These are phyloP conservation scores for Phodopus roborovskii DNA, from an alignment of 2,113 vertebrate genomes.

Conservation along the genomic window DNA sequence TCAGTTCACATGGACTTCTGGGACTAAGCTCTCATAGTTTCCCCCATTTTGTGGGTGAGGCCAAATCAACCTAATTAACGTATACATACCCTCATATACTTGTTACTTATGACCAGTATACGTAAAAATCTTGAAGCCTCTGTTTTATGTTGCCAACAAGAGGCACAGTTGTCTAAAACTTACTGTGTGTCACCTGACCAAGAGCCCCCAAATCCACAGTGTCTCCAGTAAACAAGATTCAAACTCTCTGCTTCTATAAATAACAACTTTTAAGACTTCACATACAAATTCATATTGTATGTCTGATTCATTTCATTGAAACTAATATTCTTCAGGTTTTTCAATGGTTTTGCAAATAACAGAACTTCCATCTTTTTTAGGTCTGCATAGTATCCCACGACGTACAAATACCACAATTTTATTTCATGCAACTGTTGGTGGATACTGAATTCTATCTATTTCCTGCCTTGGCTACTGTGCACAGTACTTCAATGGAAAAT, in stretches of 20 bases:
- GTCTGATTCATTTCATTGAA: background rate
- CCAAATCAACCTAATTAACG: background rate
- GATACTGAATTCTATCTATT: background rate
- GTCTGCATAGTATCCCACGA: background rate
- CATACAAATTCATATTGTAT: background rate
- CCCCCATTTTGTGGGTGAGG: background rate
- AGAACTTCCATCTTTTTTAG: background rate
- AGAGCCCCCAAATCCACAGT: background rate
- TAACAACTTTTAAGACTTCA: background rate
- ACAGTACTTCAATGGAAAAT: background rate
- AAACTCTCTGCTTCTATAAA: background rate
- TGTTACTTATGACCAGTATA: background rate
- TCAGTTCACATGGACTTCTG: background rate
- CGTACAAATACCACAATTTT: background rate
- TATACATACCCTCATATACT: background rate
- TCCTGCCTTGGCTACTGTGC: background rate
- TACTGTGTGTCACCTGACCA: background rate
- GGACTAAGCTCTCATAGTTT: background rate
- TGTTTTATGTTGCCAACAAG: background rate
- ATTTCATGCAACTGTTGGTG: background rate
- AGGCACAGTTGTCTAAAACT: background rate
- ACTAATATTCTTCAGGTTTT: background rate
- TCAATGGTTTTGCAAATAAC: background rate
- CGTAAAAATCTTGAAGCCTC: background rate
- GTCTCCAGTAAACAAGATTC: background rate